Percentiles rank a stretch among this genome's conserved stretches.
phyloP scores from a whole-genome alignment of 1,140 invertebrate genomes.

The Conus ventricosus region DNA sequence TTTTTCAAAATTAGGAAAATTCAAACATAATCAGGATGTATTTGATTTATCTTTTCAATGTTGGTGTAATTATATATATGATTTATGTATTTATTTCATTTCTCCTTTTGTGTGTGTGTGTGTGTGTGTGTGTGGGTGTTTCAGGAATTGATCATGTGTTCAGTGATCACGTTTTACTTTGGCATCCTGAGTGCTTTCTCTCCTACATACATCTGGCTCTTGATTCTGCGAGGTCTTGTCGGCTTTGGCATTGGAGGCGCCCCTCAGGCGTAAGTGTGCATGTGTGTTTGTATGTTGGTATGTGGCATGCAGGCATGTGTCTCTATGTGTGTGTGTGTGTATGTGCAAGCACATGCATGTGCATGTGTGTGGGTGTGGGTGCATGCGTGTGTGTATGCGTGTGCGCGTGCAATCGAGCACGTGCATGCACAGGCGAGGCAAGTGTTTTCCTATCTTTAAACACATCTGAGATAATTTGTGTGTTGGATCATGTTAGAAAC shows the following conservation, averaged over 20 bases:
- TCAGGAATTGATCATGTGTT: slow-evolving; percentile 89
- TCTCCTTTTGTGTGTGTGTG: not conserved
- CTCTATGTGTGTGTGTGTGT: not conserved
- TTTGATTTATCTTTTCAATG: too few species aligned
- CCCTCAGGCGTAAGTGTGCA: slow-evolving; percentile 91
- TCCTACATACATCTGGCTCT: slow-evolving; percentile 92
- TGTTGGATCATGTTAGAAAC: too few species aligned
- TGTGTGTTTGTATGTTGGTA: not conserved
- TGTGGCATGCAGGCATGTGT: not conserved
- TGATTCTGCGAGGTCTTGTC: slow-evolving; percentile 91
- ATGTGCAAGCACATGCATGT: not conserved
- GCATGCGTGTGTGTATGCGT: too few species aligned
- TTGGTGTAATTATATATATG: too few species aligned
- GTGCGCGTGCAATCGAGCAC: too few species aligned
- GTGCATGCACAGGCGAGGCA: too few species aligned
- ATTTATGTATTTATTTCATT: not conserved
- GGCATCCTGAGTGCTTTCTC: slow-evolving; percentile 92
- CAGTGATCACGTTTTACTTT: slow-evolving; percentile 92
- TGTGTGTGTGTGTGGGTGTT: slow-evolving; percentile 61
- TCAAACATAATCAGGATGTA: too few species aligned
- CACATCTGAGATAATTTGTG: too few species aligned
- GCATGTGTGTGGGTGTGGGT: too few species aligned
- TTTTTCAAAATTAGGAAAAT: too few species aligned
- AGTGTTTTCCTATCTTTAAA: too few species aligned
- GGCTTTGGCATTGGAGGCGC: slow-evolving; percentile 98